Conservation (phyloP, 2,888 invertebrate species). For the Bellardia pandia region DNA sequence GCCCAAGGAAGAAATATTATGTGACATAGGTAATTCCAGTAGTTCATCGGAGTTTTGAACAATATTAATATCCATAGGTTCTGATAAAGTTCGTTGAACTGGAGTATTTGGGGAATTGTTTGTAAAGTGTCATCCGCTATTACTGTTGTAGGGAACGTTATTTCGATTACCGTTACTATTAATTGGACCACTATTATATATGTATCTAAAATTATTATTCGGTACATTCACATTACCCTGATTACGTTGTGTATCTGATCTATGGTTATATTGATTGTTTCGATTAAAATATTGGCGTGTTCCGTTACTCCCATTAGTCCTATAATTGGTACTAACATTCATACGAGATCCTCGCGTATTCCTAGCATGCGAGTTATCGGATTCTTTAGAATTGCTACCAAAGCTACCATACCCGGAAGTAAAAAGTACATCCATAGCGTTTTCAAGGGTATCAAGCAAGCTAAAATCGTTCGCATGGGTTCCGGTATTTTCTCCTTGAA, state of each 20-base stretch:
- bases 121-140: background rate
- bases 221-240: background rate
- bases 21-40: background rate
- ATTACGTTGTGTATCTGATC: background rate
- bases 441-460: background rate
- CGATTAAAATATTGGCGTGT: background rate
- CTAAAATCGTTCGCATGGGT: background rate
- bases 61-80: constrained; percentile 19
- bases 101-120: background rate
- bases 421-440: background rate
- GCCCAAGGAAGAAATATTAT: background rate
- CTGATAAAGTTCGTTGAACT: background rate
- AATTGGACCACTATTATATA: background rate
- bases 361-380: background rate
- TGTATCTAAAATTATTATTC: background rate
- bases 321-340: background rate
- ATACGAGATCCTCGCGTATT: background rate
- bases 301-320: background rate
- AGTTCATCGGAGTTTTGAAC: background rate
- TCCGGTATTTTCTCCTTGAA: background rate
- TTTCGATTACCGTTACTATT: background rate
- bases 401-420: background rate
- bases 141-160: background rate
- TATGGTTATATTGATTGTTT: background rate
- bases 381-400: background rate